Percentiles rank a stretch among this genome's conserved stretches.
phyloP scores from a whole-genome alignment of 2,888 invertebrate species.

The Reticulitermes lucifugus region DNA sequence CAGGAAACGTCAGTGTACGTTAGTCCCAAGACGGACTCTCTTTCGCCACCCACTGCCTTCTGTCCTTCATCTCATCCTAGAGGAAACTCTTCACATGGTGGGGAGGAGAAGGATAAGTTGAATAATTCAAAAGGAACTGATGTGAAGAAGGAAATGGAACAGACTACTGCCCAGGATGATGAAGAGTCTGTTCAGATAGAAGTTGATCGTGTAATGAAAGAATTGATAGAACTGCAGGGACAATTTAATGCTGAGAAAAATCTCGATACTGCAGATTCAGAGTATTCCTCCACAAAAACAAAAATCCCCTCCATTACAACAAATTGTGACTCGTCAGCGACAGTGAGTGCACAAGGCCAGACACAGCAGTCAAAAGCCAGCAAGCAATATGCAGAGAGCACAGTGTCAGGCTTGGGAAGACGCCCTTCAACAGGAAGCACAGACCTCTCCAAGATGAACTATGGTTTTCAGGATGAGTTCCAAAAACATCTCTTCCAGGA shows the following conservation, averaged over 20 bases:
- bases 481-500: slow-evolving; percentile 51
- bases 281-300: slow-evolving; percentile 7
- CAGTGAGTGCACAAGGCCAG: background rate
- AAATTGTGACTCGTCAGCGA: slow-evolving; percentile 20
- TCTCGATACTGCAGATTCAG: slow-evolving; percentile 1
- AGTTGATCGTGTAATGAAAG: slow-evolving; percentile 61
- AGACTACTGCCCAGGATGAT: slow-evolving; percentile 56
- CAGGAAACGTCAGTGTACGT: background rate
- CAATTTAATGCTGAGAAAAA: slow-evolving; percentile 5
- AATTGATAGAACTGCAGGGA: slow-evolving; percentile 58
- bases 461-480: slow-evolving; percentile 52
- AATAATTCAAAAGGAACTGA: background rate
- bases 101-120: background rate
- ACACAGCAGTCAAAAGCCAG: slow-evolving; percentile 21
- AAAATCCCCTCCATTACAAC: background rate
- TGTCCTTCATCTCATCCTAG: background rate
- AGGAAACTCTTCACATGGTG: background rate
- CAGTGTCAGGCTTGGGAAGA: slow-evolving; percentile 21
- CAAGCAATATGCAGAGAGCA: background rate
- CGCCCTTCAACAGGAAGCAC: slow-evolving; percentile 24
- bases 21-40: background rate
- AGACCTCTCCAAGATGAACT: slow-evolving; percentile 20
- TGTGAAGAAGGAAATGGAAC: background rate
- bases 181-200: slow-evolving; percentile 62
- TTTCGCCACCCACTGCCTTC: background rate